phyloP scores from a whole-genome alignment of 2,888 invertebrate species.

The Coremacera marginata region DNA sequence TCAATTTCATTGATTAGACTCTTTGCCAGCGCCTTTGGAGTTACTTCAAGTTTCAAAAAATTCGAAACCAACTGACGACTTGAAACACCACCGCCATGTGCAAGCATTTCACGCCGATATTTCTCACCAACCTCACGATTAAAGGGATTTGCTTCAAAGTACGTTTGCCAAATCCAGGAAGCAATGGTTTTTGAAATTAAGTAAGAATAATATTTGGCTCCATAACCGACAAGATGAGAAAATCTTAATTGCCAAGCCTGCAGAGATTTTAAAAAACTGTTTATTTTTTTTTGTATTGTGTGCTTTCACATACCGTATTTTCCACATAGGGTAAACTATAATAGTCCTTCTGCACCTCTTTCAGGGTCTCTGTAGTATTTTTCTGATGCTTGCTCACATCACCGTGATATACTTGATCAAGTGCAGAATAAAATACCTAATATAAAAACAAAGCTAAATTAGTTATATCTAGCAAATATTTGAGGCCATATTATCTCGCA shows the following conservation, averaged over 20 bases:
- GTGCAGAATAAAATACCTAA: constrained; percentile 88
- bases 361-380: constrained; percentile 80
- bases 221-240: constrained; percentile 97
- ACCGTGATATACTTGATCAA: constrained; percentile 90
- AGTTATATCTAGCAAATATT: background rate
- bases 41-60: constrained; percentile 82
- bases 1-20: constrained; percentile 84
- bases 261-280: constrained; percentile 36
- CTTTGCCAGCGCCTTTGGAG: constrained; percentile 81
- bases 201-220: constrained; percentile 98
- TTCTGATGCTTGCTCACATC: constrained; percentile 60
- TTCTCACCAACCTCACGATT: constrained; percentile 82
- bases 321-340: constrained; percentile 89
- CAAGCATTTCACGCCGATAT: constrained; percentile 81
- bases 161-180: constrained; percentile 91
- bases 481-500: constrained; percentile 53
- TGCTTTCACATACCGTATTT: constrained; percentile 79
- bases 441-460: background rate
- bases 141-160: constrained; percentile 85
- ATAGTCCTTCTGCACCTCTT: constrained; percentile 83
- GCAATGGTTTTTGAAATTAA: constrained; percentile 94
- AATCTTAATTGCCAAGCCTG: constrained; percentile 96
- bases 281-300: no score
- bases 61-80: constrained; percentile 83
- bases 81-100: constrained; percentile 90